Percentiles rank a stretch among this genome's conserved stretches.
Evolutionary conservation across 2,888 invertebrate genomes (phyloP).

Genomic region (Drosophila hamatofila): DNA sequence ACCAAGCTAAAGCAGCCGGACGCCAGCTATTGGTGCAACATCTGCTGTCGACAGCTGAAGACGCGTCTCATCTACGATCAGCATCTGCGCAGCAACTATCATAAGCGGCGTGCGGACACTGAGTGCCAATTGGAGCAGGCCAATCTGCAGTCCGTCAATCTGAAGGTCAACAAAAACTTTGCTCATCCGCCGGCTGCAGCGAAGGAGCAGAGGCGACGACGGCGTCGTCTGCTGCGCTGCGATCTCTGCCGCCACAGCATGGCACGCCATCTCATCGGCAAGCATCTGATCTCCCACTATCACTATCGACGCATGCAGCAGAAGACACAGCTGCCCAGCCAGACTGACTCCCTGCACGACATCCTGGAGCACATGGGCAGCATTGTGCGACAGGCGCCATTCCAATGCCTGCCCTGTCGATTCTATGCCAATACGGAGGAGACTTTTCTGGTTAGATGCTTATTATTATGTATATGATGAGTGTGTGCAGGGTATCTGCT

Average conservation of each 20-base stretch:
- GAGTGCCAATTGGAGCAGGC: conserved; percentile 90
- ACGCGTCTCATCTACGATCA: conserved; percentile 91
- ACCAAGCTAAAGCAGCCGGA: conserved; percentile 60
- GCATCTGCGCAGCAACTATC: conserved; percentile 91
- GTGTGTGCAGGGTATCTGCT: no score
- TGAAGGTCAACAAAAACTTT: conserved; percentile 47
- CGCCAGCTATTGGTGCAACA: conserved; percentile 90
- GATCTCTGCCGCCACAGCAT: conserved; percentile 90
- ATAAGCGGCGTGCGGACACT: conserved; percentile 88
- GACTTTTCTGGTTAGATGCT: conserved; percentile 87
- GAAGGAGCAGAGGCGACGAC: conserved; percentile 43
- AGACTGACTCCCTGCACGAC: conserved; percentile 86
- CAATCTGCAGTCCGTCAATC: conserved; percentile 72
- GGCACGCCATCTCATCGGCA: conserved; percentile 90
- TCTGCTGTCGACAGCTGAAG: conserved; percentile 91
- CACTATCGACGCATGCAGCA: conserved; percentile 91
- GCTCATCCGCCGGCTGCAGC: not conserved
- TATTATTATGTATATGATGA: no score
- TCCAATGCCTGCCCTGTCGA: conserved; percentile 93
- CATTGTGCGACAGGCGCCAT: conserved; percentile 93
- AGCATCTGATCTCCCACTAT: conserved; percentile 94
- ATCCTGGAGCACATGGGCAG: conserved; percentile 92
- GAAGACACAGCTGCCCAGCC: conserved; percentile 78
- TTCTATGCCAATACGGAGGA: conserved; percentile 93
- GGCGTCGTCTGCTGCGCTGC: conserved; percentile 88